Evolutionary conservation across 2,888 invertebrate species (phyloP), one percentile per base, ranked within the genome.

Genomic region (Unio pictorum): DNA sequence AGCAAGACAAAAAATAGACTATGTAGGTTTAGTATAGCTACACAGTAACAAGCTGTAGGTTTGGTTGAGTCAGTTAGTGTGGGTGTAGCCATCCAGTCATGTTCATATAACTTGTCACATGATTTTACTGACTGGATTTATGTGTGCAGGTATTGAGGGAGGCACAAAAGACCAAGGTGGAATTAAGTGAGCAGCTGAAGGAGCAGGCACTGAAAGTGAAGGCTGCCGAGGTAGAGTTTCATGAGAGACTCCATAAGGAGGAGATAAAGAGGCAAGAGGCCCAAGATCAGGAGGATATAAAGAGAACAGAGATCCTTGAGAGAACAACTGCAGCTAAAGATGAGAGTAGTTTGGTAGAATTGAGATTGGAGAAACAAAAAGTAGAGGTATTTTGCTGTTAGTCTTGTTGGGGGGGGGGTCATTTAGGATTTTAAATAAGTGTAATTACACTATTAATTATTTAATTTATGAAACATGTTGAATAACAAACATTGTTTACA

Each of bases 171-270:
- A 63, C 63, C n/a, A 63, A 63, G 26, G 55, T 63, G 7, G 63
- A 55, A 1, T 63, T 63, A 63, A n/a, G 15, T 20, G 63, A 63
- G n/a, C 45, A 45, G 45, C 45, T 45, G 45, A 45, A 45, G 45
- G 45, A 45, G 15, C 56, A 82, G 79, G 75, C 72, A 26, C 58
- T 78, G 61, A 73, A 73, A 26, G 76, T 75, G 20, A 76, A 73
- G 68, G 75, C 76, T 23, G 69, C 76, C 11, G 67, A 78, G 28
- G 69, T 76, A 34, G 81, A 85, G 66, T 74, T 86, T 3, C 78
- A 84, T 63, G 83, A 82, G 66, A 72, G 76, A n/a, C 76, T 83
- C 34, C 76, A 75, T 11, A 73, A 75, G 57, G 81, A 84, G 54
- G 80, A 81, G 71, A 72, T 79, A 66, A 74, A 73, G 69, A 60